phyloP scores from a whole-genome alignment of 2,113 vertebrate genomes.

The Callocephalon fimbriatum region DNA sequence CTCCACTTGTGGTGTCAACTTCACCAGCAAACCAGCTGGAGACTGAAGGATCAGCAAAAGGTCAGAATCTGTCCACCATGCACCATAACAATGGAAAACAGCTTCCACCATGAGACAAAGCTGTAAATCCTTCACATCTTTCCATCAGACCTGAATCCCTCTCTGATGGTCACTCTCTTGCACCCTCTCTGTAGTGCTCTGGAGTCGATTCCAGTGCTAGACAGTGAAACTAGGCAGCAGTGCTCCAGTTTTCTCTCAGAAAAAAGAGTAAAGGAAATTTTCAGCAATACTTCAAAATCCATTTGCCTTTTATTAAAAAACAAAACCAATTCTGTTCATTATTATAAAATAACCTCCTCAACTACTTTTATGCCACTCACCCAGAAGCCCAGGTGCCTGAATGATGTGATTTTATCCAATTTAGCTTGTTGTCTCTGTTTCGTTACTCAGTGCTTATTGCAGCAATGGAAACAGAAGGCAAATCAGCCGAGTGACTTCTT shows the following conservation, averaged over 20 bases:
- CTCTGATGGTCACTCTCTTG: background rate
- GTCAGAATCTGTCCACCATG: background rate
- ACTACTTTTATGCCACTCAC: background rate
- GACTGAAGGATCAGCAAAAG: background rate
- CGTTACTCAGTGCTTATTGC: background rate
- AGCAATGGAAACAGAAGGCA: background rate
- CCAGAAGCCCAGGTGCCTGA: background rate
- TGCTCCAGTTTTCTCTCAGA: background rate
- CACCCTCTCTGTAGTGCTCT: background rate
- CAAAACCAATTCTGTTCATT: background rate
- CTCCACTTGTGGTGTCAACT: background rate
- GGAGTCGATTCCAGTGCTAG: background rate
- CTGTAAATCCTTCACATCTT: slow-evolving; percentile 3
- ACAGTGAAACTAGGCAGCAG: background rate
- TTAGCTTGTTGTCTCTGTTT: background rate
- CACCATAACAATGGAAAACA: background rate
- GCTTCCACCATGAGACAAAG: background rate
- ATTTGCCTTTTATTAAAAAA: background rate
- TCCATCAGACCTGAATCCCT: background rate
- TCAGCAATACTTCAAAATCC: background rate
- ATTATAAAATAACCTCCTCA: background rate
- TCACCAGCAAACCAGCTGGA: background rate
- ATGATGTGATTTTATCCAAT: background rate
- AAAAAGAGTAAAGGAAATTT: background rate
- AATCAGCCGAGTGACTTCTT: background rate